Evolutionary conservation across 2,888 invertebrate species (phyloP), one percentile per base, ranked within the genome.

Genomic region (Gymnosoma rotundatum): DNA sequence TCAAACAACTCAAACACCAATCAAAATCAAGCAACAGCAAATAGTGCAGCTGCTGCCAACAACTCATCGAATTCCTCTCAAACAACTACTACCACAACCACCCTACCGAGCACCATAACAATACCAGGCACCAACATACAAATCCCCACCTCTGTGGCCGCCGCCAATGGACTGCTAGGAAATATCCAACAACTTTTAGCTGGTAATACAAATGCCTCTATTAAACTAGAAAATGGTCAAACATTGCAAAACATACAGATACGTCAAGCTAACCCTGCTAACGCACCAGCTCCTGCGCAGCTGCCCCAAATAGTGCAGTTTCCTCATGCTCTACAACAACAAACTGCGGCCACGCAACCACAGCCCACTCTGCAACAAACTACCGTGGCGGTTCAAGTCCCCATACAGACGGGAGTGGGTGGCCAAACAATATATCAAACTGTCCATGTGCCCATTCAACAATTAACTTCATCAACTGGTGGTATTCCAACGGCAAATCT

Each of bases 341-440:
- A 79, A 18, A 82, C 88, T 5, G 83, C 90, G 18, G 45, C 83
- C 0, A 64, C 83, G 2, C 78, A 79, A 66, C 75, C 79, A 12
- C 86, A 82, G 20, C 81, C 78, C 4, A 16, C 83, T 8, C n/a
- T 86, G 14, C 87, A 87, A 66, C 88, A 91, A 32, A 96, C 95
- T 89, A 95, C 97, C 81, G 97, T 98, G 70, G 97, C 97, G 0
- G 97, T 98, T 6, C 98, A 98, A 92, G 97, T 91, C 20, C 91
- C 91, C 20, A 91, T 91, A 60, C 92, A 92, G 75, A 91, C 91
- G 0, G 90, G 88, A 52, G 88, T 85, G 48, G 96, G 96, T 91
- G 98, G 98, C 0, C 98, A 98, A 92, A 98, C 98, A 0, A 96
- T 98, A 81, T 97, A 98, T 92, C 98, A 99, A 92, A 98, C 98